These are phyloP conservation scores for Cheilosia urbana DNA, from an alignment of 2,888 invertebrate genomes.

Conservation along the genomic window DNA sequence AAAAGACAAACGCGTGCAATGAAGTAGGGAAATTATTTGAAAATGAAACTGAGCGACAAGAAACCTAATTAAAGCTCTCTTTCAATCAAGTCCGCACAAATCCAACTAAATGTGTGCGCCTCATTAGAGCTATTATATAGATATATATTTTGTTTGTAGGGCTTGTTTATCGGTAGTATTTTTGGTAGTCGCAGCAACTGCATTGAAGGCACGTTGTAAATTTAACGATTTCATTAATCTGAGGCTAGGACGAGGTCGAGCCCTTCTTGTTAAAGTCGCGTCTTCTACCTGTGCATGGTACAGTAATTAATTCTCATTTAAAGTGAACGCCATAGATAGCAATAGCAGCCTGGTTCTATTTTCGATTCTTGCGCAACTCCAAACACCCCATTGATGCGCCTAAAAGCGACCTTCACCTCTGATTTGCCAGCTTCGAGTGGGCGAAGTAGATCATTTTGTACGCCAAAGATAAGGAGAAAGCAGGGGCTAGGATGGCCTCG, in stretches of 20 bases:
- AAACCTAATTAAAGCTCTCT: too few relatives aligned
- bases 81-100: not conserved
- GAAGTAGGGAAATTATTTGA: too few relatives aligned
- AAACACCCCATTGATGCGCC: conserved; percentile 18
- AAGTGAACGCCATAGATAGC: not conserved
- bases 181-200: not conserved
- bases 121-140: not conserved
- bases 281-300: conserved; percentile 7
- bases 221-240: not conserved
- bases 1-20: too few relatives aligned
- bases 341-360: not conserved
- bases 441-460: not conserved
- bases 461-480: not conserved
- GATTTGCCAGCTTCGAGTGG: conserved; percentile 6
- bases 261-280: too few relatives aligned
- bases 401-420: conserved; percentile 45
- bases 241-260: not conserved
- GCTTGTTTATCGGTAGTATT: too few relatives aligned
- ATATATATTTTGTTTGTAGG: too few relatives aligned
- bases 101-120: conserved; percentile 11
- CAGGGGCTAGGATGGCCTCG: not conserved
- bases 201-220: not conserved
- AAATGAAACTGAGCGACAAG: too few relatives aligned
- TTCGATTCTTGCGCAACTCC: conserved; percentile 23
- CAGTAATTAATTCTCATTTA: conserved; percentile 14